Conservation (phyloP, 30 jellyfish, hydroid and myxozoan genomes). For the Turritopsis dohrnii region DNA sequence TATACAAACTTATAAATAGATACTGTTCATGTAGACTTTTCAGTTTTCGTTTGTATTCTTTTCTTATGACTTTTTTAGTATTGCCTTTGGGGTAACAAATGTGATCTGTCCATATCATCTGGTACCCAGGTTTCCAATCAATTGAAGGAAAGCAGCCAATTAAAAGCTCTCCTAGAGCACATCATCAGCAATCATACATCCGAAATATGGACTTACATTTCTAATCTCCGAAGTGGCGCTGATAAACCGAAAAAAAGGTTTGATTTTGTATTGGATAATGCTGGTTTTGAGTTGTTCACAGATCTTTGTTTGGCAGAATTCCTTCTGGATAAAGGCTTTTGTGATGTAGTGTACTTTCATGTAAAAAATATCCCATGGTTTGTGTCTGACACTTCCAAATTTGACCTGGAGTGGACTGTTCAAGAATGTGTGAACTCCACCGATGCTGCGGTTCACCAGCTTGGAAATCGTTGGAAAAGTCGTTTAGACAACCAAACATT, state of each 20-base stretch:
- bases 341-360: slow-evolving; percentile 64
- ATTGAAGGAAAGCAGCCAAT: slow-evolving; percentile 63
- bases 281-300: slow-evolving; percentile 87
- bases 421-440: slow-evolving; percentile 68
- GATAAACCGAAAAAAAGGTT: slow-evolving; percentile 58
- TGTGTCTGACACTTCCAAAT: slow-evolving; percentile 75
- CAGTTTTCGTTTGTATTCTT: too few species aligned
- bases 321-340: slow-evolving; percentile 59
- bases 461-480: slow-evolving; percentile 73
- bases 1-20: too few species aligned
- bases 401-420: slow-evolving; percentile 79
- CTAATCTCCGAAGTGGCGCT: slow-evolving; percentile 20
- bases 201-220: slow-evolving; percentile 53
- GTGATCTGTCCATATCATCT: slow-evolving; percentile 88
- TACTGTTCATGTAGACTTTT: too few species aligned
- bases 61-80: slow-evolving; percentile 37
- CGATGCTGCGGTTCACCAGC: slow-evolving; percentile 39
- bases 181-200: slow-evolving; percentile 76
- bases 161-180: slow-evolving; percentile 68
- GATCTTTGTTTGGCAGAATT: slow-evolving; percentile 94
- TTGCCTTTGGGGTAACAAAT: slow-evolving; percentile 96
- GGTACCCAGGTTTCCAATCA: slow-evolving; percentile 80
- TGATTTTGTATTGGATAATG: slow-evolving; percentile 81
- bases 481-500: slow-evolving; percentile 62
- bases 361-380: slow-evolving; percentile 98